Evolutionary conservation across 2,113 vertebrate species (phyloP), one percentile per base, ranked within the genome.

Genomic region (Polypterus bichir): DNA sequence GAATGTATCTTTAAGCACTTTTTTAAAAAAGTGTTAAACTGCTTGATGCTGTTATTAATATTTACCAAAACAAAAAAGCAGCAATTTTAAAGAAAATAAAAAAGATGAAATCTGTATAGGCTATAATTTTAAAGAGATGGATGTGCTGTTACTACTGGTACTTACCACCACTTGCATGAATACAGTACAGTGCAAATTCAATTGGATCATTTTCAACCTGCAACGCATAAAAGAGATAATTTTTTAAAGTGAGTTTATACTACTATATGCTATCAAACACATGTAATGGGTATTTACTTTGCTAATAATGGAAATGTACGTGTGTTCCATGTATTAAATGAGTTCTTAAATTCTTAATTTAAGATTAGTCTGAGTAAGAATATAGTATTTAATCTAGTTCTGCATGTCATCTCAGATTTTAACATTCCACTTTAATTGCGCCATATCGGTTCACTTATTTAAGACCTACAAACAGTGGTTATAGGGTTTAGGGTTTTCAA

Each of bases 201-300:
- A 78, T 83, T 0, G 91, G 88, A 65, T 83, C 90, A 10, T 94
- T 97, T 72, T 95, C 91, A 74, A 97, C 90, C 94, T 97, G 84
- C 59, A 7, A 59, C 60, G 65, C 10, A 27, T 27, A 68, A 55
- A 70, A 59, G 67, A 69, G 27, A 65, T 3, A 8, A 69, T 51
- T 6, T 63, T 45, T 55, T 4, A 3, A 49, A n/a, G 64, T 9
- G 63, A 0, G 0, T 61, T 9, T 0, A 0, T 44, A 60, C 5
- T 0, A 7, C 10, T 8, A 52, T 52, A 8, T 52, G 7, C 7
- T 8, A 52, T 8, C 7, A 7, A 52, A 10, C 51, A 7, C 4
- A 52, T 52, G 10, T 8, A 52, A 10, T 52, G 51, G 10, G 51
- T 3, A 10, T 52, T 52, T 8, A 52, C 7, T 7, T 52, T 52